Base-by-base conservation (phyloP, 37 sponge, comb jelly and placozoan species). In the Crambe crambe region DNA sequence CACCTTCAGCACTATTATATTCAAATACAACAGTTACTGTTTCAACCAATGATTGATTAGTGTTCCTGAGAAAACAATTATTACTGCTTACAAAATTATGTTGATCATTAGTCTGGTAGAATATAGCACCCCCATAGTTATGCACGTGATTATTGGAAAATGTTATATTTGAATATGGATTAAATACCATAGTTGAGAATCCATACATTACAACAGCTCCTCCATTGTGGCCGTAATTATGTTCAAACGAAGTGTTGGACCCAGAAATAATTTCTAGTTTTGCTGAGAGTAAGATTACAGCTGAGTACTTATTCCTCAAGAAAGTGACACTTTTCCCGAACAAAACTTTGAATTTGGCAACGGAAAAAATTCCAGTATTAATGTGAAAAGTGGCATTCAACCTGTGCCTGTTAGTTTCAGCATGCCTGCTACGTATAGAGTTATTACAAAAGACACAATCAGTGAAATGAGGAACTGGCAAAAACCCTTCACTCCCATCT, bases 141-240 rank as follows among this genome's bases (percentile, higher is more conserved):
- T 5, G 18, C n/a, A 72, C 85, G 27, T 17, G 20, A 39, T 84
- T 84, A 9, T 77, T 75, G 23, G 15, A 27, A 70, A 84, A 84
- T 5, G 1, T 6, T 1, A 84, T 25, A 2, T 9, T 23, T 15
- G 66, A 57, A 35, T 41, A 21, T 25, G 17, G 18, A 36, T 29
- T 2, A 3, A 77, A n/a, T 6, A 20, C 37, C 23, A 84, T 70
- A 20, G 18, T 66, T n/a, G 77, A 67, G 38, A 51, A 42, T 0
- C 72, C 85, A 70, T 68, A 69, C 41, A 84, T 31, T 31, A 76
- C 85, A 60, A 84, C 76, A 23, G 78, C 85, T 17, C 62, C 85
- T 47, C 85, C 85, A 35, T 68, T 70, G 22, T 26, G 2, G 15
- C 70, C 85, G 34, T 0, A 1, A 34, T 84, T 84, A 39, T 37